Base-by-base conservation (phyloP, 2,113 vertebrate genomes). In the Pseudopipra pipra region DNA sequence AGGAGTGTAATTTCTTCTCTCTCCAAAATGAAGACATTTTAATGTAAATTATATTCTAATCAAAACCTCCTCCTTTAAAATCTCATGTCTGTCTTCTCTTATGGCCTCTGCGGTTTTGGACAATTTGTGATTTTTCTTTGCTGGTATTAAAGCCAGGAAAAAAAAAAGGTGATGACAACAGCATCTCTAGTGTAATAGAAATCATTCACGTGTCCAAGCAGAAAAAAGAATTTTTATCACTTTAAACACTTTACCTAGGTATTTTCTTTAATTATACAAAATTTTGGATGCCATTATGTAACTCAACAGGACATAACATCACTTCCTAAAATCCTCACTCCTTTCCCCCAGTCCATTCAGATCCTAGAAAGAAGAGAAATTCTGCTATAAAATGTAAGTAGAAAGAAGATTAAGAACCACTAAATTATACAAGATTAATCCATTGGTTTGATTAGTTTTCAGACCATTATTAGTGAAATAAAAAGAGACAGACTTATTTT, bases 221-320 rank as follows among this genome's bases (percentile, higher is more conserved):
- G 83, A 72, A 90, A 76, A 83, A 90, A 87, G 55, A 70, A 30
- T 92, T 95, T 91, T 87, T 54, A 90, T 90, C 37, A 80, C 35
- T 86, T 97, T 76, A 84, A 83, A 94, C 54, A 54, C 44, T 95
- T 83, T 62, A 93, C n/a, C 44, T 61, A 43, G 41, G 33, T 78
- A 73, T 87, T 70, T 94, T 68, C 37, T 95, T 93, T 82, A 86
- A 94, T 80, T 81, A 72, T 51, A 84, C 56, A 81, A 91, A 83
- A 72, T 59, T 49, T 75, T 77, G 84, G 19, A 66, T 94, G 68
- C 22, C 25, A 52, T 93, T 94, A 83, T 66, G 52, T 73, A 93
- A 94, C 67, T 82, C 82, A 85, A 58, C 6, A 54, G 46, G 47
- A 83, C 6, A 8, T 81, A 66, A 84, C 31, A 73, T 90, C 67